These are phyloP conservation scores for Acomys russatus DNA, from an alignment of 2,797 vertebrate species.

Conservation along the genomic window DNA sequence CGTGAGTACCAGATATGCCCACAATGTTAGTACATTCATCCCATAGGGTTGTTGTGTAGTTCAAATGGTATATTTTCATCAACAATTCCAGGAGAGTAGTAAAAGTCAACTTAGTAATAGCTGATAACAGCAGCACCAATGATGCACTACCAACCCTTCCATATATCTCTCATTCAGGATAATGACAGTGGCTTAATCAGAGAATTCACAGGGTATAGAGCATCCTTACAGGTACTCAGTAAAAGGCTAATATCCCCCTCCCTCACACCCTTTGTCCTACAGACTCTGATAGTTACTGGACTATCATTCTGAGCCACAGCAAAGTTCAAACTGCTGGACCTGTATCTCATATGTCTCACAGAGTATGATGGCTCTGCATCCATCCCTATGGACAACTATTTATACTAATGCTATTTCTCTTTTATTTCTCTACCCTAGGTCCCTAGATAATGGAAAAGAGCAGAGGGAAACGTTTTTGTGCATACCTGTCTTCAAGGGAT, in stretches of 20 bases:
- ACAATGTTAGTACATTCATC: no score
- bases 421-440: neutral
- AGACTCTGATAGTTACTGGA: neutral
- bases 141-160: neutral
- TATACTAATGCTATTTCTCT: neutral
- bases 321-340: neutral
- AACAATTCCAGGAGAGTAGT: neutral
- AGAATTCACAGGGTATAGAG: fast-evolving
- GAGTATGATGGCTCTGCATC: fast-evolving
- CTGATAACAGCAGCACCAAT: no score
- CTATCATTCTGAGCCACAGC: neutral
- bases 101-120: neutral
- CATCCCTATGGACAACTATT: no score
- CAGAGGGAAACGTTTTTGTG: neutral
- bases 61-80: neutral
- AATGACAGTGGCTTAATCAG: neutral
- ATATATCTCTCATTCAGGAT: neutral
- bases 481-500: neutral
- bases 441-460: neutral
- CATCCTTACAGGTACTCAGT: fast-evolving
- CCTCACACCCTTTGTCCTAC: neutral
- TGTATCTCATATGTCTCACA: no score
- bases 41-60: neutral
- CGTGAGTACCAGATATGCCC: fast-evolving
- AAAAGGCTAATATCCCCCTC: no score